Conservation (phyloP, 2,888 invertebrate genomes). For the Megamerina dolium region DNA sequence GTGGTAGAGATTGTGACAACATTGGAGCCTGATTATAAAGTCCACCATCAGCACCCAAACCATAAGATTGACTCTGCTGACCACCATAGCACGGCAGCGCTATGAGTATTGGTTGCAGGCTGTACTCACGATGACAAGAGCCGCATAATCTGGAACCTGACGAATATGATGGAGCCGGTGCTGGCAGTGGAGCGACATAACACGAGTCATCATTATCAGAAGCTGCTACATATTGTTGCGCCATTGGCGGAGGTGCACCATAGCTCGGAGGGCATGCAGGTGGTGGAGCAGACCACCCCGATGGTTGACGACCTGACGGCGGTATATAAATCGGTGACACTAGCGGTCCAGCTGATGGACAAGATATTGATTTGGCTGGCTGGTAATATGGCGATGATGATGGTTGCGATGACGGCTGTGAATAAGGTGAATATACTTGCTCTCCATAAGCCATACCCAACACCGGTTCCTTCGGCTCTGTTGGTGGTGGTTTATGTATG, state of each 20-base stretch:
- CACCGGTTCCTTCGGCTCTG: too few species aligned
- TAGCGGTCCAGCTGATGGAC: too few species aligned
- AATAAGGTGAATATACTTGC: too few species aligned
- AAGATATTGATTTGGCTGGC: neutral
- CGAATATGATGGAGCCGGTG: neutral
- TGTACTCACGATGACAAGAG: slow-evolving; percentile 13
- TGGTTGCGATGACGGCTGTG: neutral
- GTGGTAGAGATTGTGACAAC: neutral
- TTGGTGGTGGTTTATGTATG: slow-evolving; percentile 8
- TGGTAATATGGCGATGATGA: neutral
- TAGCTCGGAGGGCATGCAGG: too few species aligned
- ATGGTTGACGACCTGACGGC: too few species aligned
- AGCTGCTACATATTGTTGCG: neutral
- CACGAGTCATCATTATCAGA: too few species aligned
- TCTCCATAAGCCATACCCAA: too few species aligned
- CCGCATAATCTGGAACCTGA: neutral
- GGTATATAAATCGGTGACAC: too few species aligned
- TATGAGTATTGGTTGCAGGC: slow-evolving; percentile 34
- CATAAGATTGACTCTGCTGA: slow-evolving; percentile 20
- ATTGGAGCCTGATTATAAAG: too few species aligned
- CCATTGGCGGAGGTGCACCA: neutral
- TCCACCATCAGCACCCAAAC: neutral
- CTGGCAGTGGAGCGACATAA: too few species aligned
- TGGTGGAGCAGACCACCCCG: too few species aligned
- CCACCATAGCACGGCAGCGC: slow-evolving; percentile 33